Percentiles rank a stretch among this genome's conserved stretches.
phyloP scores from a whole-genome alignment of 2,888 invertebrate species.

The Pomacea canaliculata region DNA sequence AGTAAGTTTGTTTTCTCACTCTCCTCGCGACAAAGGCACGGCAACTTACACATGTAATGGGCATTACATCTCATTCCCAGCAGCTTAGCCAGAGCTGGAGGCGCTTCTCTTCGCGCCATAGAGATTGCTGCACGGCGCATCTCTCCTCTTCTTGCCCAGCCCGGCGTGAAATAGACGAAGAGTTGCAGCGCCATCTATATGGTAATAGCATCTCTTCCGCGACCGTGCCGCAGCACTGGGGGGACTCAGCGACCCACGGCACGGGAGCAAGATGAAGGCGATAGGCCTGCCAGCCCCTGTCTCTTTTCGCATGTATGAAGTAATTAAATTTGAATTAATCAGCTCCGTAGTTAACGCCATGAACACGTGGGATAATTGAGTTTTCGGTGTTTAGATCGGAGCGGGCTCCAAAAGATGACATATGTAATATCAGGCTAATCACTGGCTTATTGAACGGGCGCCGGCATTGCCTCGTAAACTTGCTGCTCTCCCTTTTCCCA shows the following conservation, averaged over 20 bases:
- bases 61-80: background rate
- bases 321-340: conserved; percentile 64
- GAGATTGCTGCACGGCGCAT: background rate
- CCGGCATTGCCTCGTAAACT: conserved; percentile 38
- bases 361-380: conserved; percentile 44
- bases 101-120: background rate
- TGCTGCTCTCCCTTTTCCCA: conserved; percentile 16
- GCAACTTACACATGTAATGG: background rate
- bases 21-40: background rate
- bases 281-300: conserved; percentile 15
- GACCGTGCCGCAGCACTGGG: conserved; percentile 24
- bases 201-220: conserved; percentile 31
- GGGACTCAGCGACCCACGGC: conserved; percentile 7
- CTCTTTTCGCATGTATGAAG: conserved; percentile 40
- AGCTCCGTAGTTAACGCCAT: conserved; percentile 45
- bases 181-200: conserved; percentile 34
- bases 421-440: conserved; percentile 40
- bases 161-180: conserved; percentile 26
- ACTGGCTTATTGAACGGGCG: conserved; percentile 35
- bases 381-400: conserved; percentile 40
- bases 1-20: too few relatives aligned
- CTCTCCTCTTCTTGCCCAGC: conserved; percentile 9
- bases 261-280: conserved; percentile 29
- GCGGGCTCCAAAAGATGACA: conserved; percentile 38
- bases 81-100: background rate